Conservation (phyloP, 2,797 vertebrate species). For the Karalla daura region DNA sequence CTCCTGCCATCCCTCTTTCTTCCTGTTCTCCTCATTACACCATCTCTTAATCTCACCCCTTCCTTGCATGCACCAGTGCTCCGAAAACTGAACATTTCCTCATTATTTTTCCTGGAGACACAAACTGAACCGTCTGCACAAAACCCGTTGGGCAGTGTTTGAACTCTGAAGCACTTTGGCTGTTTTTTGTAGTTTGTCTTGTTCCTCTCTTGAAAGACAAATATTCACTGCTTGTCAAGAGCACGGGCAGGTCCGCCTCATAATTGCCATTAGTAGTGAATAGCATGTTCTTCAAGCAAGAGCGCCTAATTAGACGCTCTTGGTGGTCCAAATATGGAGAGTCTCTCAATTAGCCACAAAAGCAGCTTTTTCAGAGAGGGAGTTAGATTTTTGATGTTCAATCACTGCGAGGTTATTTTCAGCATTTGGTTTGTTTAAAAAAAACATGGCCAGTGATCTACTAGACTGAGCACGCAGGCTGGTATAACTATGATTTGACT, state of each 20-base stretch:
- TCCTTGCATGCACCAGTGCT: slow-evolving; percentile 42
- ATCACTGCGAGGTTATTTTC: slow-evolving; percentile 26
- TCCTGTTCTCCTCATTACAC: slow-evolving; percentile 69
- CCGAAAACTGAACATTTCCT: slow-evolving; percentile 35
- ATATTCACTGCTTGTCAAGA: slow-evolving; percentile 53
- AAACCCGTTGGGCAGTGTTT: slow-evolving; percentile 45
- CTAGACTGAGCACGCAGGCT: slow-evolving; percentile 33
- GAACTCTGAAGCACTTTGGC: slow-evolving; percentile 5
- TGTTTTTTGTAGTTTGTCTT: slow-evolving; percentile 6
- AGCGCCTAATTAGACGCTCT: slow-evolving; percentile 57
- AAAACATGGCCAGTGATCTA: background rate
- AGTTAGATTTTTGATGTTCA: slow-evolving; percentile 41
- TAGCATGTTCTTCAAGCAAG: slow-evolving; percentile 6
- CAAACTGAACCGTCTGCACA: slow-evolving; percentile 14
- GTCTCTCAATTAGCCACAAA: slow-evolving; percentile 39
- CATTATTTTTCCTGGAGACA: slow-evolving; percentile 46
- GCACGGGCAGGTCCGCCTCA: slow-evolving; percentile 33
- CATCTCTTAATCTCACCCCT: slow-evolving; percentile 70
- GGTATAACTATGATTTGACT: slow-evolving; percentile 41
- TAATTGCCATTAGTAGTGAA: slow-evolving; percentile 37
- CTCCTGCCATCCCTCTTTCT: slow-evolving; percentile 56
- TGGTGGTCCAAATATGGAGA: slow-evolving; percentile 39
- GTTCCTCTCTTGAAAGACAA: slow-evolving; percentile 8
- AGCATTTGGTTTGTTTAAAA: slow-evolving; percentile 22
- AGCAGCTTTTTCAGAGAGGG: slow-evolving; percentile 21